Evolutionary conservation across 2,888 invertebrate species (phyloP), one percentile per base, ranked within the genome.

Genomic region (Rosalia funebris): DNA sequence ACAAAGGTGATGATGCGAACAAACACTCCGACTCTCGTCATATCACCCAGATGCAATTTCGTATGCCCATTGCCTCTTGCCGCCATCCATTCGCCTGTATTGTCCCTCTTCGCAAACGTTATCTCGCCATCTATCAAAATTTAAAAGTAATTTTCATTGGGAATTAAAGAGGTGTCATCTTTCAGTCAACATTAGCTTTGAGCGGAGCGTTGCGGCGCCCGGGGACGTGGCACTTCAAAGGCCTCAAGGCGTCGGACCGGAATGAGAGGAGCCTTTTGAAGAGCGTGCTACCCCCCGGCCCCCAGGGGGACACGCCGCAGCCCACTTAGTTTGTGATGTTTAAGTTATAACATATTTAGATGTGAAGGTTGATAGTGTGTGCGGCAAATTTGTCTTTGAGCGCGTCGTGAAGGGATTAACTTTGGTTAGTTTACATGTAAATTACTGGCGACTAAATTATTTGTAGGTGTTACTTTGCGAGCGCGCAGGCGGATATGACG

Each of bases 121-220:
- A 74, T 75, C 75, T 75, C 72, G 63, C 64, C 75, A 74, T 75
- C 75, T 75, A 77, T 78, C 77, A 77, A 79, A 79, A 77, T 77
- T 79, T 77, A 72, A 78, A 79, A 79, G 75, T 74, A 77, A 78
- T 77, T 79, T 79, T 79, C 79, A 77, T 75, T 76, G 78, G 78
- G 78, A 79, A 79, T 79, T 79, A 79, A 78, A 78, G 75, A 79
- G 77, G 79, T 79, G 79, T 79, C 79, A 78, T 77, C 77, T 79
- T 78, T 78, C 77, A 75, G 77, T 71, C 76, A 73, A 72, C 74
- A 72, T 73, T 71, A 72, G 76, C 77, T 77, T 77, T 77, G 76
- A 76, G 62, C 57, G 63, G 53, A 71, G 70, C 73, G 75, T 76
- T 3, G 17, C 1, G 41, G 53, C 32, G 42, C 53, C 53, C 53